Percentiles rank a stretch among this genome's conserved stretches.
Conservation (phyloP, 2,888 invertebrate genomes). For the Alcis repandata region DNA sequence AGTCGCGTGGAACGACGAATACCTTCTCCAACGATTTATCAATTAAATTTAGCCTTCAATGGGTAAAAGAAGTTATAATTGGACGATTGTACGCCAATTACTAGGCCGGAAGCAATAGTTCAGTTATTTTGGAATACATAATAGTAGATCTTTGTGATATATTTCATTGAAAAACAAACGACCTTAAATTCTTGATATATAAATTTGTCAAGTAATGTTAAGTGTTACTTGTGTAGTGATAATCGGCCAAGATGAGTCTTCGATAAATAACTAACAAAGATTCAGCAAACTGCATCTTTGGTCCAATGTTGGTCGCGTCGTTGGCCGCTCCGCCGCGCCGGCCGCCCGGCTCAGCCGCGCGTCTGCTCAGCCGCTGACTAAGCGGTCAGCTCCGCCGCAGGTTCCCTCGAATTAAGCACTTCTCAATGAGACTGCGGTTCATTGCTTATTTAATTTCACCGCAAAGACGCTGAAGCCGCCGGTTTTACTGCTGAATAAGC, state of each 20-base stretch:
- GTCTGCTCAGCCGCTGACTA: conserved; percentile 1
- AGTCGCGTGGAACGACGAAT: conserved; percentile 8
- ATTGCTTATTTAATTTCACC: conserved; percentile 43
- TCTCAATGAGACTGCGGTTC: conserved; percentile 41
- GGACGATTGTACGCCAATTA: conserved; percentile 1
- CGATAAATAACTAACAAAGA: background rate
- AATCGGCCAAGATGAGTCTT: background rate
- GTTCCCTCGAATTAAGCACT: conserved; percentile 43
- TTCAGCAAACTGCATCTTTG: background rate
- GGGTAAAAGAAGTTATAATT: conserved; percentile 21
- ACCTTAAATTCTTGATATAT: background rate
- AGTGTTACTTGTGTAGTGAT: background rate
- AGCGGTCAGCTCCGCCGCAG: conserved; percentile 41
- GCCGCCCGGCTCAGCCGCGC: background rate
- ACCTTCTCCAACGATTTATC: conserved; percentile 10
- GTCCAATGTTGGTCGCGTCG: conserved; percentile 2
- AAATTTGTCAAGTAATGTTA: no score
- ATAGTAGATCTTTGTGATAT: no score
- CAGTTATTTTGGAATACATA: background rate
- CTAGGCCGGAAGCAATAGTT: background rate
- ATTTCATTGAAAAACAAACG: background rate
- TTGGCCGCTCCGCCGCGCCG: background rate
- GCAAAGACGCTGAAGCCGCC: conserved; percentile 32
- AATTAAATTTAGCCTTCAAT: conserved; percentile 9
- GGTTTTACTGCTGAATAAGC: background rate